Percentiles rank a stretch among this genome's conserved stretches.
phyloP scores from a whole-genome alignment of 2,888 invertebrate genomes.

The Liodrosophila aerea region DNA sequence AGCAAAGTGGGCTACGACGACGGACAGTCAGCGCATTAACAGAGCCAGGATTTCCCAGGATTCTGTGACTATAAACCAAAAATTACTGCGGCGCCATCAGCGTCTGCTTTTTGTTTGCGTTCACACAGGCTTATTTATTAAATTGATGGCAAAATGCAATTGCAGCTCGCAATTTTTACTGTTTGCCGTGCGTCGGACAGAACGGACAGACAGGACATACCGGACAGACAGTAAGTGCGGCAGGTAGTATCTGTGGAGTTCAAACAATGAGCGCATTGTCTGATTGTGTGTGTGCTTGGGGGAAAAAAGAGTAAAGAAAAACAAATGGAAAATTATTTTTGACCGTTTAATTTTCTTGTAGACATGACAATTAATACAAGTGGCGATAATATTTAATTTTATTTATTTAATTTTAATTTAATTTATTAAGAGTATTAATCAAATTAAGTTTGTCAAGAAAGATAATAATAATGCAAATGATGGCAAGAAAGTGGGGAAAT shows the following conservation, averaged over 20 bases:
- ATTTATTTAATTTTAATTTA: too few species aligned
- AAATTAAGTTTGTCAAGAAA: too few species aligned
- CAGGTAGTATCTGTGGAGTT: constrained; percentile 12
- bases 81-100: constrained; percentile 56
- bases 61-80: constrained; percentile 61
- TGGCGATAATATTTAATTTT: not conserved
- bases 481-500: too few species aligned
- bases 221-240: not conserved
- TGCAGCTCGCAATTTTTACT: constrained; percentile 31
- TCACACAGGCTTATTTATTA: constrained; percentile 63
- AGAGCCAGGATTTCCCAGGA: constrained; percentile 40
- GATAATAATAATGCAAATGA: too few species aligned
- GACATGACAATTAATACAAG: not conserved
- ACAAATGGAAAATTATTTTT: constrained; percentile 1
- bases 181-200: constrained; percentile 1
- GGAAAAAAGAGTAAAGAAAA: not conserved
- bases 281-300: constrained; percentile 24
- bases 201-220: not conserved
- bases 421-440: too few species aligned
- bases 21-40: constrained; percentile 66
- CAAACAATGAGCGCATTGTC: constrained; percentile 24
- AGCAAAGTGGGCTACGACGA: not conserved
- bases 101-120: constrained; percentile 62
- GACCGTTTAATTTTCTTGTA: too few species aligned
- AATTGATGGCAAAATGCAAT: constrained; percentile 65